phyloP scores from a whole-genome alignment of 2,888 invertebrate genomes.

The Scotopteryx bipunctaria region DNA sequence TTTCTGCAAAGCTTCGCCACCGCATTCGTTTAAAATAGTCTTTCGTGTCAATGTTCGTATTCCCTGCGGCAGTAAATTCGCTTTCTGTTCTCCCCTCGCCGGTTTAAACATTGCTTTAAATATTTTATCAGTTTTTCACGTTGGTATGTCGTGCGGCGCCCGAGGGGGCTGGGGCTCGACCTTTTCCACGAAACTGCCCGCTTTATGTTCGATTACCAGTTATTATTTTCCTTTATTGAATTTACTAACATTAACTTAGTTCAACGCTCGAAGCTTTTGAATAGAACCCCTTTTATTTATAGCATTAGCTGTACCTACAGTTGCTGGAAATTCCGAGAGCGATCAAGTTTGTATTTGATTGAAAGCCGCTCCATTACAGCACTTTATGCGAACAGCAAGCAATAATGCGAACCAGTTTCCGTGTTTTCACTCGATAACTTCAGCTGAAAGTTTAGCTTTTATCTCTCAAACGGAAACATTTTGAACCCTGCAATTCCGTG shows the following conservation, averaged over 20 bases:
- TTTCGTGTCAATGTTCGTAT: conserved; percentile 52
- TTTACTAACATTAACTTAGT: conserved; percentile 18
- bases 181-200: conserved; percentile 58
- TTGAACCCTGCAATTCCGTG: conserved; percentile 32
- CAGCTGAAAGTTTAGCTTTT: conserved; percentile 7
- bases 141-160: conserved; percentile 72
- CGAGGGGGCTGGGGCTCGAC: conserved; percentile 56
- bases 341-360: background rate
- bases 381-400: background rate
- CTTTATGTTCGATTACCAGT: conserved; percentile 58
- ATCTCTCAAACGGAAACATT: conserved; percentile 11
- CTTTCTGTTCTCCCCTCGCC: conserved; percentile 59
- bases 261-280: conserved; percentile 14
- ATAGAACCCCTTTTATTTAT: background rate
- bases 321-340: background rate
- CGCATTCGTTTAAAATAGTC: conserved; percentile 57
- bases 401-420: conserved; percentile 1
- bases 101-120: conserved; percentile 71
- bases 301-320: background rate
- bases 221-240: conserved; percentile 32
- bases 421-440: background rate
- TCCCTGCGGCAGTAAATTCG: conserved; percentile 70
- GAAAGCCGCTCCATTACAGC: background rate
- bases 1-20: conserved; percentile 44
- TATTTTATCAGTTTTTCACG: conserved; percentile 78